These are phyloP conservation scores for Leptobrachium leishanense DNA, from an alignment of 2,113 vertebrate species.

Conservation along the genomic window DNA sequence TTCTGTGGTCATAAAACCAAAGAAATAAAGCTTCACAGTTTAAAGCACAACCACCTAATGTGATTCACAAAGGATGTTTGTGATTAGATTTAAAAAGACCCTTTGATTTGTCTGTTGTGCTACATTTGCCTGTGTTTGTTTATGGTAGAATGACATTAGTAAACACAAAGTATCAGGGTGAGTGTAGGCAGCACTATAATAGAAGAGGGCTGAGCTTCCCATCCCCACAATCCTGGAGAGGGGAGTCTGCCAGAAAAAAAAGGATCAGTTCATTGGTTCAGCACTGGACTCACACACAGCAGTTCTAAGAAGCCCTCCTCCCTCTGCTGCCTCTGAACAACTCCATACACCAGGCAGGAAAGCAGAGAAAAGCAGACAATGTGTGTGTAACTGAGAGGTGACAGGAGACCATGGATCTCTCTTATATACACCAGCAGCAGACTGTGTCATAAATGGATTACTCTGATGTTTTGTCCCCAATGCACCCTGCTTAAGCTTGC, in stretches of 20 bases:
- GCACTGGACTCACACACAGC: background rate
- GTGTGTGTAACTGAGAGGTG: constrained; percentile 4
- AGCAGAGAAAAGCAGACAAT: background rate
- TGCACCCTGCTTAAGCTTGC: background rate
- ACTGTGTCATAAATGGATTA: background rate
- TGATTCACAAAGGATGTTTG: too few relatives aligned
- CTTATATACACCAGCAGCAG: background rate
- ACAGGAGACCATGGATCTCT: background rate
- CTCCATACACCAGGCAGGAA: background rate
- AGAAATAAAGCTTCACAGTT: too few relatives aligned
- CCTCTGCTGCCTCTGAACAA: background rate
- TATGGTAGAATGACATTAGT: too few relatives aligned
- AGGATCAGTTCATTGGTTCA: background rate
- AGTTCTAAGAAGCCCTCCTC: background rate
- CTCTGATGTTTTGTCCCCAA: background rate
- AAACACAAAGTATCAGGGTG: background rate
- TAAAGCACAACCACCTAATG: too few relatives aligned
- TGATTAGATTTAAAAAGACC: too few relatives aligned
- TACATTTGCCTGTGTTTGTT: too few relatives aligned
- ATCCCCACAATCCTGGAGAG: background rate
- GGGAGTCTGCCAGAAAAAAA: background rate
- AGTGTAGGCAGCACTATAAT: background rate
- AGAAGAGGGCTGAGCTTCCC: background rate
- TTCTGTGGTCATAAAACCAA: too few relatives aligned
- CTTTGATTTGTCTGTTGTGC: too few relatives aligned